phyloP scores from a whole-genome alignment of 1,140 invertebrate species.

The Magallana ariakensis region DNA sequence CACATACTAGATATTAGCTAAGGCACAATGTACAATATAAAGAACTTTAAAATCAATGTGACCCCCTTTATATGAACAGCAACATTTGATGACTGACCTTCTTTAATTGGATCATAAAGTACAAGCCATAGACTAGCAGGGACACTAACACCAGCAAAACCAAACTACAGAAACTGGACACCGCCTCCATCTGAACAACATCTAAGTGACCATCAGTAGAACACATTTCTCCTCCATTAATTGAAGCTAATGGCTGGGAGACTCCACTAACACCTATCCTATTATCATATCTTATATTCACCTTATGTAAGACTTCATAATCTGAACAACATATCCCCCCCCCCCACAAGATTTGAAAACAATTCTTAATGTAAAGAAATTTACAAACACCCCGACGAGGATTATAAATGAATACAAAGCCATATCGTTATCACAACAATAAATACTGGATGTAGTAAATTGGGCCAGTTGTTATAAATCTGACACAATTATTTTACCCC shows the following conservation, averaged over 20 bases:
- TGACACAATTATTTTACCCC: background rate
- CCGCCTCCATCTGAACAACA: background rate
- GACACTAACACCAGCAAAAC: background rate
- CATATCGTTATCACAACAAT: background rate
- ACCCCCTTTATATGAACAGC: no score
- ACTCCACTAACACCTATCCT: background rate
- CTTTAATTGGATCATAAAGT: background rate
- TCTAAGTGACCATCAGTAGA: background rate
- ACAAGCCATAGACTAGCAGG: background rate
- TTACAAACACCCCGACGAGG: background rate
- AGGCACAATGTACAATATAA: no score
- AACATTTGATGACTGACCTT: background rate
- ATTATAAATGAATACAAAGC: background rate
- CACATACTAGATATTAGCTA: no score
- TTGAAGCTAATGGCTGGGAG: background rate
- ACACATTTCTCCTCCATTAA: no score
- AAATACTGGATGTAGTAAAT: background rate
- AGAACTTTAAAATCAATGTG: no score
- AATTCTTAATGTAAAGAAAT: background rate
- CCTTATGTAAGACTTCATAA: background rate
- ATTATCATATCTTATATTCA: background rate
- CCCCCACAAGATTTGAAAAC: background rate
- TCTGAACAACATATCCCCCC: background rate
- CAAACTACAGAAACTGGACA: background rate
- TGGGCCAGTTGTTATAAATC: background rate